Evolutionary conservation across 2,888 invertebrate genomes (phyloP), one percentile per base, ranked within the genome.

Genomic region (Standfussiana lucernea): DNA sequence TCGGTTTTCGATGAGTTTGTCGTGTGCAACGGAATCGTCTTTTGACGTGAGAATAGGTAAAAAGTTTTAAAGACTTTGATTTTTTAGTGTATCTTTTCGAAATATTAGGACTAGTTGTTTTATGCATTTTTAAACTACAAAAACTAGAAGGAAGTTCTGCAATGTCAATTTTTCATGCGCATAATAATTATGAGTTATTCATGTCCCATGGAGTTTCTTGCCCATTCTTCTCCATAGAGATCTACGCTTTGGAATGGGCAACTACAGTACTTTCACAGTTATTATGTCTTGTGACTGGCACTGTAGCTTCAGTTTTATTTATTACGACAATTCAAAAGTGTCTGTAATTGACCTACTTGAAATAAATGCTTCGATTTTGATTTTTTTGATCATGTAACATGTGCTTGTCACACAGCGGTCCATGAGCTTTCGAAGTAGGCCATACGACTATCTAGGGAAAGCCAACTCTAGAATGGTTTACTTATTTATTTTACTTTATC

Each of bases 1-100:
- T 71, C 7, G 10, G 66, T 62, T 72, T 82, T 45, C 47, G 40
- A 73, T 82, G 84, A 56, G 74, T 72, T 72, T 77, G 18, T 67
- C 32, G 69, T 53, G 45, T 67, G 11, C 62, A 83, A 83, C 61
- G 65, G 68, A 15, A 78, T 69, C 65, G 50, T 77, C 21, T 47
- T 4, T 4, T 59, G 64, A 45, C 35, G 28, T 74, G 50, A 71
- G 50, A 83, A 61, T 61, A 10, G 28, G 8, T 32, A 64, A 0
- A 35, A 42, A 35, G 35, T 13, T 65, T 47, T 35, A 53, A 42
- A 45, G 8, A 8, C 15, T 3, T 21, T 21, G 35, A 13, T 4
- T 56, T 8, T 18, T 37, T 1, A 68, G 24, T 42, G 24, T 32
- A 18, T 10, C 13, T 24, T 61, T 24, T 32, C 7, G 3, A 21